phyloP scores from a whole-genome alignment of 2,113 vertebrate genomes.

The Stegostoma tigrinum region DNA sequence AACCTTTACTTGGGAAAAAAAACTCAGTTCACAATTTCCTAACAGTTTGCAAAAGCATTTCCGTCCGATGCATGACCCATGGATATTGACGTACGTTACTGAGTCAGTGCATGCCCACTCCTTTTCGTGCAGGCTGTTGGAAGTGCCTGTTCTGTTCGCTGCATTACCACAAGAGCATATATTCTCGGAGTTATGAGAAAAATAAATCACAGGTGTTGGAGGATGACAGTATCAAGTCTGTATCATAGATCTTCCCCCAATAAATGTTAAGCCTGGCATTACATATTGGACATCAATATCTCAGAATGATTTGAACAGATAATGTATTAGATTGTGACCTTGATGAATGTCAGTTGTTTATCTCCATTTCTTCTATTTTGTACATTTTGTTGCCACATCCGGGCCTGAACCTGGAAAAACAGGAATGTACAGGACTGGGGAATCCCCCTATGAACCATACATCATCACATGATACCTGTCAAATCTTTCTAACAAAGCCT shows the following conservation, averaged over 20 bases:
- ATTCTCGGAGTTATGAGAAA: neutral
- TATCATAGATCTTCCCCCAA: neutral
- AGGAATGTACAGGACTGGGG: neutral
- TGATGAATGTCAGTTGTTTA: neutral
- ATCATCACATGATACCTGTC: neutral
- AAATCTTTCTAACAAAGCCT: neutral
- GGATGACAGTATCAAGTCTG: neutral
- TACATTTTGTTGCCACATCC: neutral
- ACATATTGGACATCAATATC: neutral
- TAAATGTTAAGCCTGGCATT: neutral
- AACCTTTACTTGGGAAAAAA: neutral
- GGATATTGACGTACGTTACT: neutral
- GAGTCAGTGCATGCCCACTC: neutral
- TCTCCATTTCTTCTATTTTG: neutral
- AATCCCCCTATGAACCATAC: neutral
- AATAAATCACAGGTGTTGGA: neutral
- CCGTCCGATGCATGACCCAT: neutral
- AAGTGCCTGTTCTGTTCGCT: neutral
- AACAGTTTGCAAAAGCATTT: neutral
- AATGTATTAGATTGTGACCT: neutral
- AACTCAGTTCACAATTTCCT: neutral
- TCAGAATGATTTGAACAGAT: neutral
- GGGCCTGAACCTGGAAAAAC: neutral
- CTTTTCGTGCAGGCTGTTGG: neutral
- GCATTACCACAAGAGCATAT: too few species aligned